Evolutionary conservation across 2,797 vertebrate species (phyloP).

Genomic region (Schizothorax lantsangensis): DNA sequence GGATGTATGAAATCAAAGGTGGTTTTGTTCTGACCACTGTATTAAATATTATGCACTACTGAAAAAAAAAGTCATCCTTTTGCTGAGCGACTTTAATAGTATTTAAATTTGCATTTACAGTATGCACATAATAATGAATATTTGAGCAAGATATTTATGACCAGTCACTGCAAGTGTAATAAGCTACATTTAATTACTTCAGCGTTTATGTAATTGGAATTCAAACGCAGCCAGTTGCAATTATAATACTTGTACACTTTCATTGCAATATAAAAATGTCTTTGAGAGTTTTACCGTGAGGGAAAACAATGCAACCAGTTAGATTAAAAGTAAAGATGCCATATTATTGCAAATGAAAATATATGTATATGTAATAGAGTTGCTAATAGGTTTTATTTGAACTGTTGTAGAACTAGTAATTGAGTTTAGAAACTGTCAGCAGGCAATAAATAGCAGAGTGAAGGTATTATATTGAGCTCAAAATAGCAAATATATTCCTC

Average conservation of each 20-base stretch:
- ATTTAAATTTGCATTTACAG: not conserved
- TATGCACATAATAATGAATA: not conserved
- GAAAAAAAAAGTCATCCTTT: not conserved
- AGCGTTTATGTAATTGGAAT: not conserved
- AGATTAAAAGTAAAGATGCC: not conserved
- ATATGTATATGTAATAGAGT: conserved; percentile 21
- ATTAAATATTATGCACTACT: not conserved
- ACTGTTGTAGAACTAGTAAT: conserved; percentile 35
- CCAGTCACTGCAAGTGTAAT: not conserved
- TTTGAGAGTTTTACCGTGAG: not conserved
- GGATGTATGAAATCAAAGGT: too few species aligned
- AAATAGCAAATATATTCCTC: conserved; percentile 32
- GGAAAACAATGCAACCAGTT: not conserved
- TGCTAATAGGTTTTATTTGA: conserved; percentile 40
- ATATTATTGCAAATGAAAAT: conserved; percentile 27
- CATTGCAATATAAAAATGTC: not conserved
- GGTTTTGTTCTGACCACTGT: too few species aligned
- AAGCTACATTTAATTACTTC: not conserved
- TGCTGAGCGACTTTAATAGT: not conserved
- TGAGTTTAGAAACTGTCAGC: conserved; percentile 34
- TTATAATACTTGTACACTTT: not conserved
- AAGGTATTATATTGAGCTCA: conserved; percentile 13
- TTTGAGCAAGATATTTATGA: not conserved
- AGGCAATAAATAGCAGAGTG: conserved; percentile 27
- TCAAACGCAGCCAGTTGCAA: not conserved